Evolutionary conservation across 2,113 vertebrate species (phyloP).

Genomic region (Lophius piscatorius): DNA sequence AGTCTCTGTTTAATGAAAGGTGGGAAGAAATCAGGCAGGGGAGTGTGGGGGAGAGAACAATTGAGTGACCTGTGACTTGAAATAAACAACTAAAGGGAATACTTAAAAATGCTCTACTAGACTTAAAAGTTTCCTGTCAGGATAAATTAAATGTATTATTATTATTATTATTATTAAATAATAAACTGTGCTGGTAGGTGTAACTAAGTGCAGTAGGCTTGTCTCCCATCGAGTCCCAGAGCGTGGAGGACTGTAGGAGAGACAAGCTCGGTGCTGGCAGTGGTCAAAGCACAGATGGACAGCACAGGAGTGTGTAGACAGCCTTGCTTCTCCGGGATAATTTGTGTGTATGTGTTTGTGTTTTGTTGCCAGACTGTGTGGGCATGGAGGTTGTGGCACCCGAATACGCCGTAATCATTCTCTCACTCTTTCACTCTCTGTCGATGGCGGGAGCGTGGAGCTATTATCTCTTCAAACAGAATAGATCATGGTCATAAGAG

Average conservation of each 20-base stretch:
- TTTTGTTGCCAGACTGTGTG: constrained; percentile 48
- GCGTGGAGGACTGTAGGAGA: constrained; percentile 43
- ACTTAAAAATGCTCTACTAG: constrained; percentile 9
- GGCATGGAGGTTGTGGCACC: constrained; percentile 38
- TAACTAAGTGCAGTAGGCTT: not conserved
- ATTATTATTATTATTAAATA: too few relatives aligned
- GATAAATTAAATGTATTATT: constrained; percentile 16
- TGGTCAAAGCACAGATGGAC: constrained; percentile 70
- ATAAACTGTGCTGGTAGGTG: constrained; percentile 1
- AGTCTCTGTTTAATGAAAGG: constrained; percentile 80
- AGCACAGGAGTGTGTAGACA: constrained; percentile 49
- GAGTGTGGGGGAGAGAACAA: not conserved
- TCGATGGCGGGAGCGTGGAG: constrained; percentile 59
- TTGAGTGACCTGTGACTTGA: constrained; percentile 35
- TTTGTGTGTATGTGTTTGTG: constrained; percentile 38
- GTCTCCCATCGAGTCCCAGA: constrained; percentile 17
- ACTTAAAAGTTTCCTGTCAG: constrained; percentile 10
- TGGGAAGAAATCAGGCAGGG: constrained; percentile 18
- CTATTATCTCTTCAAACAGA: constrained; percentile 76
- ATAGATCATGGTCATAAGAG: constrained; percentile 73
- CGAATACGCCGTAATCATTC: constrained; percentile 55
- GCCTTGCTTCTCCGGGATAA: constrained; percentile 35
- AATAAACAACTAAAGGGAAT: constrained; percentile 44
- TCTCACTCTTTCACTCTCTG: constrained; percentile 55
- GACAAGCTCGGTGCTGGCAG: constrained; percentile 57